These are phyloP conservation scores for Meta bourneti DNA, from an alignment of 2,888 invertebrate species.

Conservation along the genomic window DNA sequence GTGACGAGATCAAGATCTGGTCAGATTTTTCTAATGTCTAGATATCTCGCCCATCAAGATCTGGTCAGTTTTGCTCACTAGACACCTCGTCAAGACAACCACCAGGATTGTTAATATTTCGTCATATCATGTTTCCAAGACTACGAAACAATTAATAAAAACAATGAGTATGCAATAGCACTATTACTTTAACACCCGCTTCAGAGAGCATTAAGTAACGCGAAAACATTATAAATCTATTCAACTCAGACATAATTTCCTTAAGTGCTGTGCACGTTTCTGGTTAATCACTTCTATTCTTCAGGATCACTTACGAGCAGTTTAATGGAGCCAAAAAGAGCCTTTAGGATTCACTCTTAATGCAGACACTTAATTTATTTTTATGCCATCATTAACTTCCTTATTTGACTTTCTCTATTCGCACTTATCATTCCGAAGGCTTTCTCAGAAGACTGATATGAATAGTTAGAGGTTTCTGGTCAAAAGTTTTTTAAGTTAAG, in stretches of 20 bases:
- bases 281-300: constrained; percentile 65
- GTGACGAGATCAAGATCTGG: too few species aligned
- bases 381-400: constrained; percentile 46
- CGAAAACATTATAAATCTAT: constrained; percentile 41
- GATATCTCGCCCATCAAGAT: too few species aligned
- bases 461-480: too few species aligned
- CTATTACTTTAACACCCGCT: constrained; percentile 32
- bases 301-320: constrained; percentile 53
- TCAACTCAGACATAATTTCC: constrained; percentile 42
- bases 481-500: too few species aligned
- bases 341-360: constrained; percentile 52
- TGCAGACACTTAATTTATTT: constrained; percentile 63
- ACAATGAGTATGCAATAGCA: neutral
- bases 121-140: too few species aligned
- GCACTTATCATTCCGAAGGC: neutral
- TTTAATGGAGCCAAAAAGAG: constrained; percentile 33
- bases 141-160: too few species aligned
- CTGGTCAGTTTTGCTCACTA: too few species aligned
- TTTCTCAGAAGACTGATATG: too few species aligned
- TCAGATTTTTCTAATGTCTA: too few species aligned
- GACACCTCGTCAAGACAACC: too few species aligned
- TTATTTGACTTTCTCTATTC: constrained; percentile 14
- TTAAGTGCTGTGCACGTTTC: constrained; percentile 46
- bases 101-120: too few species aligned
- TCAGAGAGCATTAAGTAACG: constrained; percentile 33